These are phyloP conservation scores for Maconellicoccus hirsutus DNA, from an alignment of 1,140 invertebrate genomes.

Conservation along the genomic window DNA sequence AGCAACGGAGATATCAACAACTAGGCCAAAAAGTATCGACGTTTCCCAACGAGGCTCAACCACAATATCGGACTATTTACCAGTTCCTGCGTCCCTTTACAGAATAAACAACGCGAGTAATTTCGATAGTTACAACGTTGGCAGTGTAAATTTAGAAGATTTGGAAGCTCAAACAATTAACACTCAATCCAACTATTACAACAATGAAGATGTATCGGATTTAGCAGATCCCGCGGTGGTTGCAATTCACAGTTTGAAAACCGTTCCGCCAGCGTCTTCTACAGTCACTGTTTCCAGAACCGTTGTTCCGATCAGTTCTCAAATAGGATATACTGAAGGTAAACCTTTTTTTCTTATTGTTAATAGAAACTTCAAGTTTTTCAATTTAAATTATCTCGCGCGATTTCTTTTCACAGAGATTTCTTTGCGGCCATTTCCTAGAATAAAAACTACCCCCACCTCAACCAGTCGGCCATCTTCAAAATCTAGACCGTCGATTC, in stretches of 20 bases:
- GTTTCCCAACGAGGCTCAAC: background rate
- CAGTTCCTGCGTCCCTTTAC: background rate
- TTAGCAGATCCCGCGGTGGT: background rate
- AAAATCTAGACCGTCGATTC: background rate
- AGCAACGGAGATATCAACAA: background rate
- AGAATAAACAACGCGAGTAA: background rate
- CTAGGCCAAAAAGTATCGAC: background rate
- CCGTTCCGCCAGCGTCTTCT: background rate
- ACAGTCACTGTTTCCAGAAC: background rate
- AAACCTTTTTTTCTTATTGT: background rate
- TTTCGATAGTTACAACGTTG: too few species aligned
- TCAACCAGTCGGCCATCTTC: background rate
- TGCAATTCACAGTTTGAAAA: background rate
- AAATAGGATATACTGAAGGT: background rate
- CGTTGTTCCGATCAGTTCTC: background rate
- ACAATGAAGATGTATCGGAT: background rate
- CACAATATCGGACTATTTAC: background rate
- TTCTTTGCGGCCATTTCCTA: too few species aligned
- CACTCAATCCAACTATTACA: background rate
- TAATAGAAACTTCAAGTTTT: too few species aligned
- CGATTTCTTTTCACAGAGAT: too few species aligned
- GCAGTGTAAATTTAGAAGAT: background rate
- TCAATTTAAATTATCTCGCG: too few species aligned
- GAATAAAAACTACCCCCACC: background rate
- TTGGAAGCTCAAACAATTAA: background rate